phyloP scores from a whole-genome alignment of 1,140 invertebrate genomes.

The Cydia pomonella region DNA sequence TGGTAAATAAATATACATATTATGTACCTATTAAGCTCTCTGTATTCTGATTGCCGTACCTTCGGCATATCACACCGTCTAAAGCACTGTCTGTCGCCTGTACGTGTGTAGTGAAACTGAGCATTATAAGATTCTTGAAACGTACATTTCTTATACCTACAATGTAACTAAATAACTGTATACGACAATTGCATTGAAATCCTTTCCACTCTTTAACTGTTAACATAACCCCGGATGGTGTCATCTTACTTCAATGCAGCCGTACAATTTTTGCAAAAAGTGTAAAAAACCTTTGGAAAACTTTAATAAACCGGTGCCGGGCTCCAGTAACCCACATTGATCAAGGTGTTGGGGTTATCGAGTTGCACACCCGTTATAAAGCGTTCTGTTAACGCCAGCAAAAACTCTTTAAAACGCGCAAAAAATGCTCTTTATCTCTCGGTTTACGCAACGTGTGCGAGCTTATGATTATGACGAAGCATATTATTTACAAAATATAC shows the following conservation, averaged over 20 bases:
- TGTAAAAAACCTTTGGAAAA: conserved; percentile 56
- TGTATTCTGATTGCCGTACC: too few species aligned
- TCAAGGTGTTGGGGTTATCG: conserved; percentile 76
- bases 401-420: conserved; percentile 35
- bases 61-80: too few species aligned
- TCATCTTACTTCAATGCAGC: conserved; percentile 61
- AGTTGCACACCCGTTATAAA: conserved; percentile 71
- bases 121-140: too few species aligned
- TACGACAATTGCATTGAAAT: not conserved
- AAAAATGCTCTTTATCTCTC: conserved; percentile 53
- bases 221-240: conserved; percentile 60
- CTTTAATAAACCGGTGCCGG: conserved; percentile 41
- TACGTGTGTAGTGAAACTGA: too few species aligned
- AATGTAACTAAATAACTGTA: not conserved
- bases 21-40: too few species aligned
- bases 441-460: conserved; percentile 2
- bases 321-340: conserved; percentile 77
- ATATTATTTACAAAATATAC: not conserved
- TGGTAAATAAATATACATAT: too few species aligned
- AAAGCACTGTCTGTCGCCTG: too few species aligned
- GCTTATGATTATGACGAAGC: not conserved
- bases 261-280: conserved; percentile 66
- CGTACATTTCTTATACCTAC: too few species aligned
- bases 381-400: conserved; percentile 28
- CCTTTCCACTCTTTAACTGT: conserved; percentile 32